These are phyloP conservation scores for Lagopus muta DNA, from an alignment of 2,113 vertebrate genomes.

Conservation along the genomic window DNA sequence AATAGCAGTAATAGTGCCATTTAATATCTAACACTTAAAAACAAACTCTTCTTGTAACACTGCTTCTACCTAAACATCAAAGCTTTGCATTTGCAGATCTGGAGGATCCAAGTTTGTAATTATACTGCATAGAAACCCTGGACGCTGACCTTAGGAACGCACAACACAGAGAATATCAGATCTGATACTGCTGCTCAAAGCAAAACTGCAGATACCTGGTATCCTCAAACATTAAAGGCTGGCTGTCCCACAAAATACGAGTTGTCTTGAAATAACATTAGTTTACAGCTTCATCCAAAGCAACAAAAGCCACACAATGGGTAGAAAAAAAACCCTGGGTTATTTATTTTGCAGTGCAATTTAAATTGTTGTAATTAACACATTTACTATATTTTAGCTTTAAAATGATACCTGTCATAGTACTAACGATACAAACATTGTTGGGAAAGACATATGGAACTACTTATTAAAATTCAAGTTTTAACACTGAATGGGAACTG, in stretches of 20 bases:
- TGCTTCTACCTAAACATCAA: not conserved
- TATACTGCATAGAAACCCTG: accelerated
- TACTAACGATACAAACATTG: not conserved
- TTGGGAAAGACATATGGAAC: not conserved
- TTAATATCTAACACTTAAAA: not conserved
- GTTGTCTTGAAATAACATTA: not conserved
- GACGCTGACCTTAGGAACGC: not conserved
- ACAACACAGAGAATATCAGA: not conserved
- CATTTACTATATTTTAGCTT: not conserved
- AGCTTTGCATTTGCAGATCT: not conserved
- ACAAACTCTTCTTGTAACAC: not conserved
- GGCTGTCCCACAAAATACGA: not conserved
- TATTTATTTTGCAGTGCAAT: not conserved
- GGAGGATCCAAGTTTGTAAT: not conserved
- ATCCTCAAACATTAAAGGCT: not conserved
- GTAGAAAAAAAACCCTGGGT: not conserved
- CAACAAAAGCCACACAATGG: not conserved
- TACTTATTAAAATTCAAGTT: not conserved
- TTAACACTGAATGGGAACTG: not conserved
- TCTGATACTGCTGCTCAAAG: not conserved
- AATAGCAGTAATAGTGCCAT: not conserved
- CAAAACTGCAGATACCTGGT: not conserved
- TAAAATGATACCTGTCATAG: not conserved
- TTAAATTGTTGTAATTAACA: not conserved
- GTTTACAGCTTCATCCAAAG: not conserved